Evolutionary conservation across 2,797 vertebrate genomes (phyloP), one percentile per base, ranked within the genome.

Genomic region (Neosilurus mollespiculum): DNA sequence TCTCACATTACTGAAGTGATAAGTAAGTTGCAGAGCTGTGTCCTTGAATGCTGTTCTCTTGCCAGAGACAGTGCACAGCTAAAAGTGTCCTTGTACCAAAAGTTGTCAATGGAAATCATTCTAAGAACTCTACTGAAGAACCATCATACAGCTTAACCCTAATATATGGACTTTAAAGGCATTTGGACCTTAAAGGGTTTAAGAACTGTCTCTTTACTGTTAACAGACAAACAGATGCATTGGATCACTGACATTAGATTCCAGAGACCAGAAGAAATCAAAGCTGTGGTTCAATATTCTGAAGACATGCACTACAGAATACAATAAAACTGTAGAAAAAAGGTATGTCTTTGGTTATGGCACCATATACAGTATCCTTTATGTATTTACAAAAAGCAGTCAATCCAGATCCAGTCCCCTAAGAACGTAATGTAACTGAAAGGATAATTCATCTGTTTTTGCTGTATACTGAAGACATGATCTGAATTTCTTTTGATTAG

Each of bases 1-100:
- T 86, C 91, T 93, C 91, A 83, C 83, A 88, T 94, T 93, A 92
- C 93, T 0, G 76, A 59, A 30, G 7, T 65, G 89, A 91, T 91
- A 90, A 94, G 90, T 92, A 90, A 91, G 56, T 90, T 81, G 89
- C 75, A 72, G 87, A 86, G 86, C 78, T 12, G 62, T 90, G 91
- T 84, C 92, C 92, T 93, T 93, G 91, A 92, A 89, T 22, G 56
- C 11, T 67, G 64, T 86, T 87, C 49, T 49, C 58, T 53, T 83
- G 34, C 62, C 73, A 70, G 53, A 62, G 20, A 30, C 54, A 53
- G 18, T 34, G 16, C 16, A 22, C 1, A 2, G 75, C 49, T 61
- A 43, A 66, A 81, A 9, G 37, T 37, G 80, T 64, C 80, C 56
- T 24, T 72, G 20, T 51, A 16, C 4, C 51, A 78, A 65, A 64